Base-by-base conservation (phyloP, 2,888 invertebrate species). In the Alloscopus bannaensis region DNA sequence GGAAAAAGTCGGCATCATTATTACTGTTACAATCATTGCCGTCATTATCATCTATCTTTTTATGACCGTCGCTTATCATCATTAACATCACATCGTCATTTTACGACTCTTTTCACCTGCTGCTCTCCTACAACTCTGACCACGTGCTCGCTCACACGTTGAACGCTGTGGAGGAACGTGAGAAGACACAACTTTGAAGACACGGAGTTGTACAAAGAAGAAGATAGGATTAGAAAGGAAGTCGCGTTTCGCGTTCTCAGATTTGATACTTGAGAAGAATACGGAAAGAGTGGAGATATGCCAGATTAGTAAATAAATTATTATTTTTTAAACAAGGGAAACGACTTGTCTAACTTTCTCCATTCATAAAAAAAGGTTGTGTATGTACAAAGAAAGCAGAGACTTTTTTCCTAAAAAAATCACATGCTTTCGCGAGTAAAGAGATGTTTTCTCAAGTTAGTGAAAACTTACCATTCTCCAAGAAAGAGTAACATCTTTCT, bases 241-340 rank as follows among this genome's bases (percentile, higher is more conserved):
- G 47, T 20, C 28, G 26, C 28, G 40, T 70, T 29, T 55, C 40
- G 36, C 24, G 47, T 50, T 59, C 11, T 26, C 47, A 60, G 69
- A 76, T 76, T 69, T 75, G 42, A 69, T 76, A 55, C 62, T 55
- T 18, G 24, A 52, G 42, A 52, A 52, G 22, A 50, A 62, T 24
- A 36, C 26, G 62, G 31, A 45, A 59, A 68, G 24, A 73, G 60
- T 47, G 55, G 76, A 42, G 55, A 62, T 62, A 76, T 76, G 76
- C 64, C 69, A 76, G 68, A 76, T 66, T 76, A 60, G 68, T 66
- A 76, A 68, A 76, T 76, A 76, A 76, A 76, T 76, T 76, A 76
- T 62, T 62, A 69, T n/a, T n/a, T n/a, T n/a, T n/a, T n/a, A n/a
- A n/a, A n/a, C n/a, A n/a, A n/a, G n/a, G n/a, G n/a, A n/a, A n/a